A percentile compares a stretch with the other conserved stretches of the same genome.
These are phyloP conservation scores for Pan paniscus DNA, from an alignment of 2,113 vertebrate species.

Conservation along the genomic window DNA sequence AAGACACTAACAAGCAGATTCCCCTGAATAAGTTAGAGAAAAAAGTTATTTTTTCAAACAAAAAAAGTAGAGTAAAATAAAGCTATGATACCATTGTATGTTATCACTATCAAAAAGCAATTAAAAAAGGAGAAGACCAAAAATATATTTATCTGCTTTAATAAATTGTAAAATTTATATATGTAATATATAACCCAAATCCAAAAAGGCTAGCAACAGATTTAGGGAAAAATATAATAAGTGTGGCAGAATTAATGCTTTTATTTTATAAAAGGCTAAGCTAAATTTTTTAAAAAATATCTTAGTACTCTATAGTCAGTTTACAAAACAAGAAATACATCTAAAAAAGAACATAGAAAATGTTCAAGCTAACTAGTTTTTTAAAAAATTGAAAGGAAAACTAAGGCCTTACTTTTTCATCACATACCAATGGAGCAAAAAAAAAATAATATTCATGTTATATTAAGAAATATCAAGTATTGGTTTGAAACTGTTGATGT, in stretches of 20 bases:
- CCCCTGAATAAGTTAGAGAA: not conserved
- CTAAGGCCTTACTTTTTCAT: not conserved
- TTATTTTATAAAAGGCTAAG: not conserved
- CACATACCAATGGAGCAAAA: not conserved
- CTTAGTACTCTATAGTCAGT: not conserved
- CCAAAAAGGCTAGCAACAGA: not conserved
- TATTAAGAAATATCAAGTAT: not conserved
- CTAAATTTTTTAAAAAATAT: not conserved
- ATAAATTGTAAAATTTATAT: not conserved
- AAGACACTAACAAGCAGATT: not conserved
- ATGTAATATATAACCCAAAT: not conserved
- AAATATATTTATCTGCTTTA: not conserved
- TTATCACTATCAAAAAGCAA: not conserved
- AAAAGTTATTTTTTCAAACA: not conserved
- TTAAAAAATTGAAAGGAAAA: not conserved
- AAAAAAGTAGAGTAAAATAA: not conserved
- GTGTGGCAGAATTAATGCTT: constrained; percentile 6
- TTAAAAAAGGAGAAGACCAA: not conserved
- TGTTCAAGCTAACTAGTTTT: not conserved
- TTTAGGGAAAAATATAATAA: not conserved
- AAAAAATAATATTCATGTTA: not conserved
- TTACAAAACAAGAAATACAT: not conserved
- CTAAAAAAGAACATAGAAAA: not conserved
- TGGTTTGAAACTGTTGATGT: not conserved
- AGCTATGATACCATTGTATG: not conserved